phyloP scores from a whole-genome alignment of 92 coral and sea anemone genomes.

The Ricordea florida region DNA sequence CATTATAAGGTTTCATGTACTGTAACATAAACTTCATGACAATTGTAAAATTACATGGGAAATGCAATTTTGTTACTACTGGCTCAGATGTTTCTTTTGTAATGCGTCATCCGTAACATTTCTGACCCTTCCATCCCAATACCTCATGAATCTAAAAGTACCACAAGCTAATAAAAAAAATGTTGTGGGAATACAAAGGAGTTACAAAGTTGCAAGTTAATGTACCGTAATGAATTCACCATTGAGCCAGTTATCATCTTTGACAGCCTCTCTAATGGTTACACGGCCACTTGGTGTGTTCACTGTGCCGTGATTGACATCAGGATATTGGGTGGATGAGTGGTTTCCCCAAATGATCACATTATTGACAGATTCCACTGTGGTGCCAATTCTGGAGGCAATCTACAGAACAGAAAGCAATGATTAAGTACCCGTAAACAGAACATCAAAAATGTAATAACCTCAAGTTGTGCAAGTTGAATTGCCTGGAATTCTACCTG shows the following conservation, averaged over 20 bases:
- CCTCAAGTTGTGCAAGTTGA: not conserved
- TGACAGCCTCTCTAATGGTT: conserved; percentile 78
- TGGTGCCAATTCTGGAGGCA: conserved; percentile 67
- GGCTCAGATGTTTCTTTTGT: too few relatives aligned
- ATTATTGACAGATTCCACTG: conserved; percentile 74
- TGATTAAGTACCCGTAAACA: not conserved
- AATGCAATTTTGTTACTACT: too few relatives aligned
- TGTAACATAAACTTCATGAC: too few relatives aligned
- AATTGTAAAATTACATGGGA: too few relatives aligned
- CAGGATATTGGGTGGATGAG: conserved; percentile 98
- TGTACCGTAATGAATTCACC: conserved; percentile 93
- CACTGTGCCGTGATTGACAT: conserved; percentile 90
- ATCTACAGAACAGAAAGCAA: conserved; percentile 43
- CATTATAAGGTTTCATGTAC: too few relatives aligned
- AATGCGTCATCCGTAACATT: too few relatives aligned
- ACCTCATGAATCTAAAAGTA: too few relatives aligned
- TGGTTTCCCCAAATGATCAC: conserved; percentile 98
- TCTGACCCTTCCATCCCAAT: too few relatives aligned
- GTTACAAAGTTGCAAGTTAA: not conserved
- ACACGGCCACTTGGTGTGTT: conserved; percentile 19
- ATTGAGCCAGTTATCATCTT: conserved; percentile 87
- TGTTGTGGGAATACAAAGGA: not conserved
- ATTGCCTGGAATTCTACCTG: conserved; percentile 59
- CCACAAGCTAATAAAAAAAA: not conserved
- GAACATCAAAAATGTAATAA: not conserved